phyloP scores from a whole-genome alignment of 2,888 invertebrate species.

The Parnassius smintheus region DNA sequence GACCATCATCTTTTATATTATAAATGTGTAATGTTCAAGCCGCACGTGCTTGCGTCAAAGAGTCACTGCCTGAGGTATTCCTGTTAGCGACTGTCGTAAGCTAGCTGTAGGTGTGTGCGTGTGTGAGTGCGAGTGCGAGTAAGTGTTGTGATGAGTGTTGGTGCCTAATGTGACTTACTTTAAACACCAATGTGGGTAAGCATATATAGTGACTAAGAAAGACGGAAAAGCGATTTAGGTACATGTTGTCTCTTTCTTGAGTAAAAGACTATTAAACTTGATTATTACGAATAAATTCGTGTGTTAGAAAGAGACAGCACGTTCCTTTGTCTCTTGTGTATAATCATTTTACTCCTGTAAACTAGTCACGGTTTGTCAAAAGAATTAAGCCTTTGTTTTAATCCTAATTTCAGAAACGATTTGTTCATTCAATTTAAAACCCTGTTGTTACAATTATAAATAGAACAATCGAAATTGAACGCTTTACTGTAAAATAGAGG shows the following conservation, averaged over 20 bases:
- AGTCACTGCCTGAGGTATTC: conserved; percentile 5
- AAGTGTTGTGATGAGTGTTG: neutral
- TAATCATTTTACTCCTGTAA: conserved; percentile 11
- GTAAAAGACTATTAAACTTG: too few relatives aligned
- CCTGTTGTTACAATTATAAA: neutral
- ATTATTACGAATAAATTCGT: neutral
- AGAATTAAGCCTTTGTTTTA: too few relatives aligned
- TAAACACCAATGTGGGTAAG: too few relatives aligned
- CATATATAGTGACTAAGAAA: neutral
- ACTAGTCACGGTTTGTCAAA: neutral
- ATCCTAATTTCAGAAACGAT: neutral
- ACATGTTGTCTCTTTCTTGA: neutral
- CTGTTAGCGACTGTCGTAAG: neutral
- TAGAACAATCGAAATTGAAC: neutral
- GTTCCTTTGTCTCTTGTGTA: neutral
- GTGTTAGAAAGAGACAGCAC: conserved; percentile 1
- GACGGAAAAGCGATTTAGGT: neutral
- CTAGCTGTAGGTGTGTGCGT: conserved; percentile 3
- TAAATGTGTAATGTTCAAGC: neutral
- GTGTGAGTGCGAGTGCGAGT: conserved; percentile 1
- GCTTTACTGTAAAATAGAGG: neutral
- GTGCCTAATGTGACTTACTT: neutral
- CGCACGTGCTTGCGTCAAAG: neutral
- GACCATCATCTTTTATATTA: neutral
- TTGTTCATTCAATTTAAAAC: conserved; percentile 2